Percentiles rank a stretch among this genome's conserved stretches.
Evolutionary conservation across 2,888 invertebrate species (phyloP).

Genomic region (Lomographa bimaculata): DNA sequence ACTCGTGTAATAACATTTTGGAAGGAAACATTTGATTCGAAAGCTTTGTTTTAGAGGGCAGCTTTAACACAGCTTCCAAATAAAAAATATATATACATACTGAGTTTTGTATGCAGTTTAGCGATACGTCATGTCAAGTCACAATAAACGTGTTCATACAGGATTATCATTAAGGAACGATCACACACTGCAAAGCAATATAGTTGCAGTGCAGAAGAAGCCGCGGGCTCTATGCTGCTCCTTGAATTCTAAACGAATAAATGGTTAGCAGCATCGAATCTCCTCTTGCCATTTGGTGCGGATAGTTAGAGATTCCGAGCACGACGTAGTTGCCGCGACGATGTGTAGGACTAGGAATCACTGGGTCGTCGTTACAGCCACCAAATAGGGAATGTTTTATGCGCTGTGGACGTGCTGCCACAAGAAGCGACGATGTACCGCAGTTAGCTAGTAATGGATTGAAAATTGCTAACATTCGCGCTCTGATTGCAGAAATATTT

Average conservation of each 20-base stretch:
- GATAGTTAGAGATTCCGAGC: conserved; percentile 18
- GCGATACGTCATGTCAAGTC: no score
- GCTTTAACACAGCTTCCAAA: no score
- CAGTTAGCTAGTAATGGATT: conserved; percentile 3
- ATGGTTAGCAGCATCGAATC: conserved; percentile 10
- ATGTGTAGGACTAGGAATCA: conserved; percentile 14
- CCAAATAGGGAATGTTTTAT: conserved; percentile 14
- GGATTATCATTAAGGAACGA: no score
- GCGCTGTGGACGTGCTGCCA: conserved; percentile 8
- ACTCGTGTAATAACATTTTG: no score
- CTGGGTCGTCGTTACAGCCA: conserved; percentile 12
- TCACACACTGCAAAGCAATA: no score
- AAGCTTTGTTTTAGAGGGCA: no score
- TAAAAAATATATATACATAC: no score
- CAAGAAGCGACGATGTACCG: neutral
- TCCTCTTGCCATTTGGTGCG: conserved; percentile 13
- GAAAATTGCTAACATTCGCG: conserved; percentile 1
- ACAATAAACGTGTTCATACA: no score
- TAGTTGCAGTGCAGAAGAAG: no score
- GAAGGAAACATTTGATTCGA: no score
- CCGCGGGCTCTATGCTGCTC: conserved; percentile 1
- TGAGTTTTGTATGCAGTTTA: no score
- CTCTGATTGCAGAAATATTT: neutral
- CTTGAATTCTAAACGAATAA: conserved; percentile 9
- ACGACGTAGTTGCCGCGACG: conserved; percentile 12